phyloP scores from a whole-genome alignment of 2,797 vertebrate species.

The Acomys russatus region DNA sequence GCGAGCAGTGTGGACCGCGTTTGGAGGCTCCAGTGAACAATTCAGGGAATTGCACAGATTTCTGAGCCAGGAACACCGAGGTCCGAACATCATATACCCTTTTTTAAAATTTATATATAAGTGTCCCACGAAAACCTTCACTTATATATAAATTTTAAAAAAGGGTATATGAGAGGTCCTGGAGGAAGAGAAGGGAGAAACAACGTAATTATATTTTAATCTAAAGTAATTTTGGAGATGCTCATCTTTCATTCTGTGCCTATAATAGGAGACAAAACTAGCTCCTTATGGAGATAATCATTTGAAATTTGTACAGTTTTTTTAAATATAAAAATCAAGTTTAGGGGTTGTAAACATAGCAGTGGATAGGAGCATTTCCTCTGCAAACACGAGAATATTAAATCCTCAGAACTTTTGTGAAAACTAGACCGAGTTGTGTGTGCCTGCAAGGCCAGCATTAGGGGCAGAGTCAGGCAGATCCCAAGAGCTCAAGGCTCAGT shows the following conservation, averaged over 20 bases:
- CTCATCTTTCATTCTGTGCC: neutral
- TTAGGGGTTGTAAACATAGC: too few relatives aligned
- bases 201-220: neutral
- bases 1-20: too few relatives aligned
- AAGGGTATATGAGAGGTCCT: neutral
- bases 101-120: too few relatives aligned
- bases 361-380: neutral
- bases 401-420: neutral
- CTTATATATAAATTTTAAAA: neutral
- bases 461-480: neutral
- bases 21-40: too few relatives aligned
- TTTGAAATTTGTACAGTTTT: neutral
- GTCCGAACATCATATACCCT: too few relatives aligned
- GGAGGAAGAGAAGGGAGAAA: neutral
- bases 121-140: too few relatives aligned
- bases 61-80: too few relatives aligned
- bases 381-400: neutral
- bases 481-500: neutral
- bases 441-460: neutral
- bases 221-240: neutral
- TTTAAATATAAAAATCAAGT: neutral
- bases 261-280: neutral
- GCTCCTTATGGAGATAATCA: neutral
- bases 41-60: too few relatives aligned
- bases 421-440: neutral